Evolutionary conservation across 2,888 invertebrate species (phyloP), one percentile per base, ranked within the genome.

Genomic region (Chrysolina americana): DNA sequence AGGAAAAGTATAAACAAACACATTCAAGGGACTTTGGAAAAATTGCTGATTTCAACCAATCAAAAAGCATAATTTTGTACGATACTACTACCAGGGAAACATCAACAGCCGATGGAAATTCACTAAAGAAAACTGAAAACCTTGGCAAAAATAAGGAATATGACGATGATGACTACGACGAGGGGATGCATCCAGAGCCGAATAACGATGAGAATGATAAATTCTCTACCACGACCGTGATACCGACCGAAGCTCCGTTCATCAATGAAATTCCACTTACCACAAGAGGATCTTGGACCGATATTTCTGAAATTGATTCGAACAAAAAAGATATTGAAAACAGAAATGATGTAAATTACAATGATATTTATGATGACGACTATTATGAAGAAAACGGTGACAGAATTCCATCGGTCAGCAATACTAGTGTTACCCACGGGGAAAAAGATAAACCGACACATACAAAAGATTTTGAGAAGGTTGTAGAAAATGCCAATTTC

Each of bases 141-240:
- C n/a, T n/a, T 15, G 66, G 59, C 19, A 59, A 65, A 13, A 53
- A 48, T 36, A 48, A 66, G 19, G 41, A 68, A 19, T 53, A 70
- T 28, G 69, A 69, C 36, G 23, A 73, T n/a, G 62, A 66, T 64
- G 56, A 70, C n/a, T 41, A 68, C 21, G 71, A 69, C 19, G 65
- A 65, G n/a, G 53, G 28, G 6, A 56, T 41, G 41, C 15, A 28
- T n/a, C 23, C 63, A 64, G 77, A 73, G 41, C 44, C 69, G 28
- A 56, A 79, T 19, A 70, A 74, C 21, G 78, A 75, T 5, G 11
- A 13, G 3, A 0, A 19, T 53, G 53, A 53, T 11, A 21, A 53
- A 13, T 17, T 48, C 17, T 17, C 9, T 17, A 17, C 17, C 13
- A 53, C 21, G 19, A 53, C 11, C 21, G 4, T 3, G 10, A 53